These are phyloP conservation scores for Danio kyathit DNA, from an alignment of 2,797 vertebrate genomes.

Conservation along the genomic window DNA sequence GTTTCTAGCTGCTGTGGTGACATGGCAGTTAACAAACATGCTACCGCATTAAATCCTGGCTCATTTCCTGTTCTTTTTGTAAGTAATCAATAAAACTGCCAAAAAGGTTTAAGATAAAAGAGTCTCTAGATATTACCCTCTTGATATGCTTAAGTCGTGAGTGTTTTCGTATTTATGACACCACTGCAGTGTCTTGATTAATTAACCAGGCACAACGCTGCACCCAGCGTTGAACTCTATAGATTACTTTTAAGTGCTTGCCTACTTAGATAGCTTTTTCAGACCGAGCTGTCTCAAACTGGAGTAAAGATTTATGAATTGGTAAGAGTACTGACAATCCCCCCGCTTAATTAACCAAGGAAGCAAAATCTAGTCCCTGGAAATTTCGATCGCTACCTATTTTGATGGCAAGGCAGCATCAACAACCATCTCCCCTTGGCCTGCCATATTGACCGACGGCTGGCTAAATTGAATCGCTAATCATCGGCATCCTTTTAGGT, in stretches of 20 bases:
- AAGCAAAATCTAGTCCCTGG: conserved; percentile 64
- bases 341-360: conserved; percentile 81
- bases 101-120: neutral
- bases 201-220: conserved; percentile 55
- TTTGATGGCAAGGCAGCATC: conserved; percentile 64
- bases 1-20: neutral
- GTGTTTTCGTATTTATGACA: conserved; percentile 10
- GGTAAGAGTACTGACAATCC: conserved; percentile 77
- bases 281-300: conserved; percentile 72
- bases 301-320: conserved; percentile 83
- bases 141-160: conserved; percentile 10
- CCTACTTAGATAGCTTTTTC: conserved; percentile 71
- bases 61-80: conserved; percentile 5
- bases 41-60: neutral
- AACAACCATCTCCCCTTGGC: conserved; percentile 61
- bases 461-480: conserved; percentile 83
- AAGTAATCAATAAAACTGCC: neutral
- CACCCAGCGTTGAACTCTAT: conserved; percentile 63
- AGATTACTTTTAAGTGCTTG: conserved; percentile 76
- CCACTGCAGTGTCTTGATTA: conserved; percentile 31
- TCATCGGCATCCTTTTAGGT: conserved; percentile 78
- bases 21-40: neutral
- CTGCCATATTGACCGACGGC: conserved; percentile 78
- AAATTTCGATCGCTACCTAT: conserved; percentile 67
- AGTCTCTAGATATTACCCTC: neutral